Evolutionary conservation across 37 sponge, comb jelly and placozoan genomes (phyloP).

Genomic region (Chondrilla cf. caribensis): DNA sequence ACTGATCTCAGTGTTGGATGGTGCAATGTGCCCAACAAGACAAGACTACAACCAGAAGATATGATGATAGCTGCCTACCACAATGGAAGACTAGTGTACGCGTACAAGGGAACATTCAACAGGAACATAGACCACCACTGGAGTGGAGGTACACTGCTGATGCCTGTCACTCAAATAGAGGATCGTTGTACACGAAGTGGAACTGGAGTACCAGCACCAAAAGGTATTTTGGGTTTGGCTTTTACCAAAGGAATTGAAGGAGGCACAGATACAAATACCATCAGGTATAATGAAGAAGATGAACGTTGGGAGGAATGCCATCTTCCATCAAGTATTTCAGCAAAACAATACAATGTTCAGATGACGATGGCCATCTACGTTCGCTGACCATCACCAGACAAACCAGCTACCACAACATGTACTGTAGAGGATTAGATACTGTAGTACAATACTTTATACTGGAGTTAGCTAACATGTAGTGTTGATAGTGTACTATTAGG

Average conservation of each 20-base stretch:
- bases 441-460: too few species aligned
- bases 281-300: neutral
- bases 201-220: conserved; percentile 10
- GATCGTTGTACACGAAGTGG: conserved; percentile 5
- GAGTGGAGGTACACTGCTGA: conserved; percentile 26
- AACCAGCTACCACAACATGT: neutral
- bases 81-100: conserved; percentile 28
- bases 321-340: conserved; percentile 25
- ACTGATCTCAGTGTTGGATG: conserved; percentile 2
- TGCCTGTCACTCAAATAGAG: neutral
- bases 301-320: conserved; percentile 19
- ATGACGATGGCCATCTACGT: conserved; percentile 35
- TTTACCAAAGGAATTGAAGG: neutral
- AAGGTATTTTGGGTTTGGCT: conserved; percentile 4
- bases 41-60: conserved; percentile 19
- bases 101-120: conserved; percentile 28
- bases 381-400: conserved; percentile 6
- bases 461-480: too few species aligned
- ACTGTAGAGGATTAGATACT: too few species aligned
- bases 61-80: conserved; percentile 37
- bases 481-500: too few species aligned
- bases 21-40: conserved; percentile 31
- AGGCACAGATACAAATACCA: neutral
- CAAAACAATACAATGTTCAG: neutral
- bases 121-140: conserved; percentile 28